Percentiles rank a stretch among this genome's conserved stretches.
Evolutionary conservation across 2,888 invertebrate species (phyloP).

Genomic region (Tiliacea citrago): DNA sequence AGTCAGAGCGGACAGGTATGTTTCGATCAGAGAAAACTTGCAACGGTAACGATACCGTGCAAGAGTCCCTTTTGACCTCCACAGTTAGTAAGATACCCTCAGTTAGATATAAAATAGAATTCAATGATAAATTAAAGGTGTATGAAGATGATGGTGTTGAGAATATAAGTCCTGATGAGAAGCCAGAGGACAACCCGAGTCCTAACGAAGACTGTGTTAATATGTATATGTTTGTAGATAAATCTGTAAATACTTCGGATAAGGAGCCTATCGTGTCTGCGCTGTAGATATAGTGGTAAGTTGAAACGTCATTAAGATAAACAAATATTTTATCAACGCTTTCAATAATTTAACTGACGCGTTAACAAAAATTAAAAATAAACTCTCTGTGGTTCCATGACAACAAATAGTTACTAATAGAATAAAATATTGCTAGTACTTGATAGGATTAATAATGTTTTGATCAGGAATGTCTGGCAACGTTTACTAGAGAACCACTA

Average conservation of each 20-base stretch:
- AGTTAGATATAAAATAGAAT: slow-evolving; percentile 86
- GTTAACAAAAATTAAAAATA: slow-evolving; percentile 20
- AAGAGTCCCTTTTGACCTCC: slow-evolving; percentile 86
- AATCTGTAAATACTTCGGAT: slow-evolving; percentile 83
- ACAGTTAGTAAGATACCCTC: slow-evolving; percentile 85
- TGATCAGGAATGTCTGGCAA: neutral
- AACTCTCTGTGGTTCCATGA: neutral
- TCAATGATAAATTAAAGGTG: slow-evolving; percentile 81
- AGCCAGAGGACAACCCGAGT: slow-evolving; percentile 84
- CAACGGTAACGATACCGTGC: slow-evolving; percentile 88
- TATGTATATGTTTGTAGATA: slow-evolving; percentile 89
- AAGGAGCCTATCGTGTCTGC: slow-evolving; percentile 88
- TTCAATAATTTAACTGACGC: slow-evolving; percentile 13
- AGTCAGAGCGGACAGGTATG: slow-evolving; percentile 86
- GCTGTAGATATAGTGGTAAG: slow-evolving; percentile 83
- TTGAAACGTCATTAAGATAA: slow-evolving; percentile 50
- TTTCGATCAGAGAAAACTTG: slow-evolving; percentile 87
- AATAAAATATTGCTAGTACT: neutral
- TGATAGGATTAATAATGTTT: slow-evolving; percentile 4
- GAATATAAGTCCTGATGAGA: slow-evolving; percentile 87
- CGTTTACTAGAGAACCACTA: neutral
- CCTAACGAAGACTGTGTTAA: slow-evolving; percentile 87
- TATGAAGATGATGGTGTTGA: slow-evolving; percentile 79
- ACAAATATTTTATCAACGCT: slow-evolving; percentile 13
- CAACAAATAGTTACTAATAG: neutral